phyloP scores from a whole-genome alignment of 2,888 invertebrate genomes.

The Palloptera scutellata region DNA sequence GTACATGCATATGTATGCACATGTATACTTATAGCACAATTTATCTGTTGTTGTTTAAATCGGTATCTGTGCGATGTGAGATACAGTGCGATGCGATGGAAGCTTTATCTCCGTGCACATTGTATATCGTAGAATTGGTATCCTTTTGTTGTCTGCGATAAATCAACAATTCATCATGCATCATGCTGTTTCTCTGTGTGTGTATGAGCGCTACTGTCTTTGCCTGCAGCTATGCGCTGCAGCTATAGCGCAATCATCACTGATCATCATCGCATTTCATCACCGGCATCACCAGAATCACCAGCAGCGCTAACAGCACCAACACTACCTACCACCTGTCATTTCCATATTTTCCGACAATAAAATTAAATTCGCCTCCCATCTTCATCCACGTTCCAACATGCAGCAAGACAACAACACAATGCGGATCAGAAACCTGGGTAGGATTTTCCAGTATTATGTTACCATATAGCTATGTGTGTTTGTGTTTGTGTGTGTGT shows the following conservation, averaged over 20 bases:
- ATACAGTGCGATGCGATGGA: no score
- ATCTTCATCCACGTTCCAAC: slow-evolving; percentile 13
- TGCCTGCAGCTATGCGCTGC: neutral
- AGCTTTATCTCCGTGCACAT: no score
- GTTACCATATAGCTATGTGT: no score
- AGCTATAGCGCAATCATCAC: no score
- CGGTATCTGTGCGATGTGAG: neutral
- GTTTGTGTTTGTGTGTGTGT: no score
- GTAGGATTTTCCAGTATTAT: no score
- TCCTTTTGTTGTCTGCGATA: slow-evolving; percentile 49
- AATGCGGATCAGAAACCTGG: neutral
- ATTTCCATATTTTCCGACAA: slow-evolving; percentile 44
- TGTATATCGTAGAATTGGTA: slow-evolving; percentile 10
- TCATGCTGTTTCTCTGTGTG: slow-evolving; percentile 42
- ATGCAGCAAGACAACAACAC: neutral
- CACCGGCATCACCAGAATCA: slow-evolving; percentile 23
- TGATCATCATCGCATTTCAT: slow-evolving; percentile 16
- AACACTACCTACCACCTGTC: slow-evolving; percentile 39
- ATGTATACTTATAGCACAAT: no score
- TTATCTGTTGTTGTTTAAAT: neutral
- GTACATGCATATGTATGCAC: no score
- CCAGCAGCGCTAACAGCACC: slow-evolving; percentile 16
- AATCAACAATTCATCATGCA: slow-evolving; percentile 60
- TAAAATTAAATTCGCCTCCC: slow-evolving; percentile 38
- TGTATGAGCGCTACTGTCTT: neutral